Evolutionary conservation across 2,888 invertebrate genomes (phyloP).

Genomic region (Lasioglossum oenotherae): DNA sequence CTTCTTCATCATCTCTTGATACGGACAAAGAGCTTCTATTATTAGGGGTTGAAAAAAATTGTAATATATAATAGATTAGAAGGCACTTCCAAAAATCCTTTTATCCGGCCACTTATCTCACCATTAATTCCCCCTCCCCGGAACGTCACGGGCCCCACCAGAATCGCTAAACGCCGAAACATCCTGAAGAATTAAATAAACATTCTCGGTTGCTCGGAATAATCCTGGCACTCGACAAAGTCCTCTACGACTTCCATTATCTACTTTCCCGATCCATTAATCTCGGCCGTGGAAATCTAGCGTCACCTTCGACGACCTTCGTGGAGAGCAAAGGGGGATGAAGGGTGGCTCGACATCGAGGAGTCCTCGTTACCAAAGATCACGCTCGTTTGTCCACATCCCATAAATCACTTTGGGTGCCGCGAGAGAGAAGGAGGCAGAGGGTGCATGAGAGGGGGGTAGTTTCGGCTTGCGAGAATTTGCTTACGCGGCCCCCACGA

Average conservation of each 20-base stretch:
- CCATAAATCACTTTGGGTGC: slow-evolving; percentile 45
- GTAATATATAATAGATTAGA: too few species aligned
- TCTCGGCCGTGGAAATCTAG: slow-evolving; percentile 29
- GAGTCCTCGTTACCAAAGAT: slow-evolving; percentile 38
- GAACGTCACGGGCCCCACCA: background rate
- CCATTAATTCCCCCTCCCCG: background rate
- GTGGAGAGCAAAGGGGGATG: background rate
- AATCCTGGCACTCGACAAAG: slow-evolving; percentile 9
- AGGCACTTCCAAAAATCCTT: background rate
- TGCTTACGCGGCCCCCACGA: slow-evolving; percentile 29
- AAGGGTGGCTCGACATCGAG: slow-evolving; percentile 27
- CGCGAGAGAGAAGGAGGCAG: background rate
- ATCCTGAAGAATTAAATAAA: slow-evolving; percentile 1
- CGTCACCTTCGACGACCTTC: slow-evolving; percentile 35
- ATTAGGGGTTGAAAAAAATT: background rate
- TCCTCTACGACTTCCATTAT: slow-evolving; percentile 15
- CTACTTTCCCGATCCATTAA: slow-evolving; percentile 26
- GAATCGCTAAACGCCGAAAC: background rate
- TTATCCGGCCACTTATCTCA: background rate
- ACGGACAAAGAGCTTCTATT: background rate
- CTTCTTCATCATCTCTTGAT: too few species aligned
- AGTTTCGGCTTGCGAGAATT: slow-evolving; percentile 28
- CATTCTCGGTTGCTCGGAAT: background rate
- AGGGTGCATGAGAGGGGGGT: background rate
- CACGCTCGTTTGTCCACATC: slow-evolving; percentile 36